A percentile compares a stretch with the other conserved stretches of the same genome.
phyloP scores from a whole-genome alignment of 1,140 invertebrate genomes.

The Cyrtorhinus lividipennis region DNA sequence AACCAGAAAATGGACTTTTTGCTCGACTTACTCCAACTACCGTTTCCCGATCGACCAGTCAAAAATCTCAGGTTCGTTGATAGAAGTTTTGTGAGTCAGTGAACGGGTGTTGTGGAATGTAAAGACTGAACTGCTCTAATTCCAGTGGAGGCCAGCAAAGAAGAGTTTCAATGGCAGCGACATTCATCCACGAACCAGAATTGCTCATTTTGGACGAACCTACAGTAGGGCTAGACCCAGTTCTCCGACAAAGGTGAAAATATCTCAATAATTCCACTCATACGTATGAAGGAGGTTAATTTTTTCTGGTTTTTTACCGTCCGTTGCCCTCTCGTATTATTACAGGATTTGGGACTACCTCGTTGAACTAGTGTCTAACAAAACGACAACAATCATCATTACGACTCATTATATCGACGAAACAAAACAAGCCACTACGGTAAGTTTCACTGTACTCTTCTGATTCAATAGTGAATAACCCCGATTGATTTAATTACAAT shows the following conservation, averaged over 20 bases:
- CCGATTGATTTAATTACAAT: no score
- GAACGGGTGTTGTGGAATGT: no score
- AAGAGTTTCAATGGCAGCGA: slow-evolving; percentile 71
- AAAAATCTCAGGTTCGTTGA: slow-evolving; percentile 67
- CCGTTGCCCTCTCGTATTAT: no score
- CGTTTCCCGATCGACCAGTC: slow-evolving; percentile 66
- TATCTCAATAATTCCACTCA: no score
- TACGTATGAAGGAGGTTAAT: no score
- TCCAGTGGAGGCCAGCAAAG: slow-evolving; percentile 80
- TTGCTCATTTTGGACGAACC: slow-evolving; percentile 85
- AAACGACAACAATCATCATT: slow-evolving; percentile 78
- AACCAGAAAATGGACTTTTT: slow-evolving; percentile 71
- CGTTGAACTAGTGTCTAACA: slow-evolving; percentile 63
- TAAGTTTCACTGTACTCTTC: slow-evolving; percentile 32
- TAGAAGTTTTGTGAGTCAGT: no score
- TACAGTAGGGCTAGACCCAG: slow-evolving; percentile 80
- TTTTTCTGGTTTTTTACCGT: no score
- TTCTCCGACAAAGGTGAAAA: slow-evolving; percentile 68
- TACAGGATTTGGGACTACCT: slow-evolving; percentile 81
- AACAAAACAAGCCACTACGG: slow-evolving; percentile 71
- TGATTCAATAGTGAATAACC: no score
- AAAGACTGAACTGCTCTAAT: no score
- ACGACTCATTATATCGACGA: slow-evolving; percentile 92
- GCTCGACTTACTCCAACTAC: slow-evolving; percentile 75
- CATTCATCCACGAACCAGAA: slow-evolving; percentile 75